A percentile compares a stretch with the other conserved stretches of the same genome.
Conservation (phyloP, 1,140 invertebrate genomes). For the Pentalonia nigronervosa region DNA sequence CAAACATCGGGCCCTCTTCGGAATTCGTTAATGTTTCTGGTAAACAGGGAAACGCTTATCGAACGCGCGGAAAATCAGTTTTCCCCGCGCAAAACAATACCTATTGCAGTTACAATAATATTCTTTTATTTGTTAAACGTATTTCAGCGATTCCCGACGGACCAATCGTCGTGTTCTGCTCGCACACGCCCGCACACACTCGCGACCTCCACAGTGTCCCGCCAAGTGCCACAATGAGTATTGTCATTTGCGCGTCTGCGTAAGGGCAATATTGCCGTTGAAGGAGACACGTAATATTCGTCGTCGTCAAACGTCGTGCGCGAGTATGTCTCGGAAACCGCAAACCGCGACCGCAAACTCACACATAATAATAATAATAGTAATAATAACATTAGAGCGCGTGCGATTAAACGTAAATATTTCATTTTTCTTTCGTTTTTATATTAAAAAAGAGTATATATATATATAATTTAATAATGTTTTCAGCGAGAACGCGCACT, state of each 20-base stretch:
- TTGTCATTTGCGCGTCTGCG: background rate
- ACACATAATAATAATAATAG: background rate
- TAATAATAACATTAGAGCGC: background rate
- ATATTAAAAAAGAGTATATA: background rate
- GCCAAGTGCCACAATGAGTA: background rate
- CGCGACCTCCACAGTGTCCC: background rate
- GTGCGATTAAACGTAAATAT: background rate
- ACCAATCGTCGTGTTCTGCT: background rate
- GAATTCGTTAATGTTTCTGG: background rate
- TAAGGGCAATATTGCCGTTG: too few species aligned
- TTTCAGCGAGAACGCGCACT: background rate
- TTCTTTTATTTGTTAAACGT: background rate
- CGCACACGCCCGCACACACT: background rate
- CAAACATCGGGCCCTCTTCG: background rate
- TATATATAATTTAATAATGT: background rate
- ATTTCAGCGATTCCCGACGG: background rate
- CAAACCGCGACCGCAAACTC: background rate
- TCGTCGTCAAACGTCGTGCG: background rate
- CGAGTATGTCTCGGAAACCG: background rate
- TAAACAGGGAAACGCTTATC: background rate
- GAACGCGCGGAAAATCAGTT: background rate
- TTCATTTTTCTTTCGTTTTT: background rate
- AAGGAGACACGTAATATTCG: background rate
- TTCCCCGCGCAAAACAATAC: background rate
- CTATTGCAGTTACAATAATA: background rate